Evolutionary conservation across 1,140 invertebrate species (phyloP).

Genomic region (Mactra quadrangularis): DNA sequence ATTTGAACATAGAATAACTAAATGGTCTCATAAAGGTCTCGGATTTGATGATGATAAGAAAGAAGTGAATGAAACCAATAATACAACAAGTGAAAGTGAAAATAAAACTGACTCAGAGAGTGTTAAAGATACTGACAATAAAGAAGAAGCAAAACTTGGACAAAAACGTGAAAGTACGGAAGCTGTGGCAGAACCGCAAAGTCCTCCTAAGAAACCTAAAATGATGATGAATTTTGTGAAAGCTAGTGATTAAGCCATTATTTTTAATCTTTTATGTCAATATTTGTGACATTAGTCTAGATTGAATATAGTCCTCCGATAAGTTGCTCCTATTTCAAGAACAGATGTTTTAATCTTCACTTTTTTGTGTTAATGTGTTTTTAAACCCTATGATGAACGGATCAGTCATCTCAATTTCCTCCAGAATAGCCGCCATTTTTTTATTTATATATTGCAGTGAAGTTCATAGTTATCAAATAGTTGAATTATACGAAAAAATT

Average conservation of each 20-base stretch:
- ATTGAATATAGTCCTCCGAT: no score
- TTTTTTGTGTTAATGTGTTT: no score
- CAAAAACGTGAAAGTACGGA: conserved; percentile 51
- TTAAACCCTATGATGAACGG: no score
- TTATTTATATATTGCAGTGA: no score
- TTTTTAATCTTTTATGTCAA: no score
- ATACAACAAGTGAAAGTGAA: conserved; percentile 54
- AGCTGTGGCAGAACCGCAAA: conserved; percentile 26
- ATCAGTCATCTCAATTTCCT: no score
- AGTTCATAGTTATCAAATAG: no score
- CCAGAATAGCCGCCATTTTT: no score
- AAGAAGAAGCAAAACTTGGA: conserved; percentile 40
- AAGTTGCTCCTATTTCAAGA: no score
- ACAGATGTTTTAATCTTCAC: no score
- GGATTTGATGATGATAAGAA: conserved; percentile 76
- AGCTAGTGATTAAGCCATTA: conserved; percentile 55
- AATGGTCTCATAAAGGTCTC: conserved; percentile 76
- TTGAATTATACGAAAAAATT: no score
- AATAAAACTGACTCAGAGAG: conserved; percentile 64
- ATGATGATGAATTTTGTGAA: conserved; percentile 74
- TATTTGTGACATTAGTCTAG: no score
- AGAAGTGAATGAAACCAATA: conserved; percentile 64
- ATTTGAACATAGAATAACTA: conserved; percentile 77
- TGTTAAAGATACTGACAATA: conserved; percentile 55
- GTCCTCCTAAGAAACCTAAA: conserved; percentile 65